Evolutionary conservation across 2,888 invertebrate genomes (phyloP), one percentile per base, ranked within the genome.

Genomic region (Dolichopus griseipennis): DNA sequence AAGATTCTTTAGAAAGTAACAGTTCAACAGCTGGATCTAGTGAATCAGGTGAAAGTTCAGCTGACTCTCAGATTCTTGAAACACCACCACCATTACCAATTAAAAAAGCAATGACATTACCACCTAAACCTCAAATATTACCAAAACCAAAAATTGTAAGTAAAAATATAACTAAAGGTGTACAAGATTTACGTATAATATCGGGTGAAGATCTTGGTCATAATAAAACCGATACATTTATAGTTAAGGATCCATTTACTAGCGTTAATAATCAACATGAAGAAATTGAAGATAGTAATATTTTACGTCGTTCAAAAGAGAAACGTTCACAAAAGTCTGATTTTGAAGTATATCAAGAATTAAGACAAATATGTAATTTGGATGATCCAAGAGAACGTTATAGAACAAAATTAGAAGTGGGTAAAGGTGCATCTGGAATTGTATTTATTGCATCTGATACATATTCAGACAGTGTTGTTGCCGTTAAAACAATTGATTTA

Each of bases 401-500:
- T 79, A 87, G 90, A 72, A 86, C 90, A 72, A 86, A 89, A 71
- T 90, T 90, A 76, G 93, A 95, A 79, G 88, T 96, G 66, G 95
- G 96, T 67, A 90, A 92, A 37, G 96, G 96, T 18, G 96, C 95
- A 64, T 95, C 95, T 43, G 97, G 96, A 66, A 91, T 90, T 72
- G 97, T 97, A 33, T 94, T 92, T 78, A 92, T 92, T 73, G 95
- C 96, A 0, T 87, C 86, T n/a, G 92, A 94, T 79, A 85, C 86
- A 71, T 85, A 85, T 72, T 87, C 87, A 66, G 85, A 86, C 68
- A 85, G 89, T 37, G 87, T 88, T 78, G 97, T 98, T 9, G 98
- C 98, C 41, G 92, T 98, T 73, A 98, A 98, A 82, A 93, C 95
- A 75, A 98, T 98, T 81, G 95, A 97, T 79, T 86, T 98, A 78